A percentile compares a stretch with the other conserved stretches of the same genome.
These are phyloP conservation scores for Daphoenositta chrysoptera DNA, from an alignment of 2,113 vertebrate species.

Conservation along the genomic window DNA sequence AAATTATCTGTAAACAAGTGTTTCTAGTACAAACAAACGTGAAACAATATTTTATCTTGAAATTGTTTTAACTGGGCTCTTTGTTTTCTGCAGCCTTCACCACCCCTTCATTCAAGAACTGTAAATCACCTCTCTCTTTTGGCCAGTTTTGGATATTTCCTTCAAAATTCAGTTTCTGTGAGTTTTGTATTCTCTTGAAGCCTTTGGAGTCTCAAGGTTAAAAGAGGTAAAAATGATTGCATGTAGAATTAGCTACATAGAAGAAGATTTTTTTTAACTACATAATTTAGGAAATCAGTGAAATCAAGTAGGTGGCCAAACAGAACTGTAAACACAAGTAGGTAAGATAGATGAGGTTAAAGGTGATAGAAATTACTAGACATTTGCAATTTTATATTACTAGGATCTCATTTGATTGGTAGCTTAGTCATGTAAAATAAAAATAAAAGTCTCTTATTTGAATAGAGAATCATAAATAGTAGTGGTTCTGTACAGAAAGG, in stretches of 20 bases:
- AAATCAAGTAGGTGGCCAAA: not conserved
- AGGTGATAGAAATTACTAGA: not conserved
- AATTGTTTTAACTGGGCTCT: not conserved
- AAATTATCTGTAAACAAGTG: not conserved
- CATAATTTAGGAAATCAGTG: not conserved
- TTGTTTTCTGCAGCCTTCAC: not conserved
- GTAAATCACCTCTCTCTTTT: not conserved
- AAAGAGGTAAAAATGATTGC: not conserved
- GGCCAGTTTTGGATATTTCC: not conserved
- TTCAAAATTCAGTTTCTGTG: not conserved
- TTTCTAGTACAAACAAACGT: not conserved
- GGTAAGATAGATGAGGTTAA: not conserved
- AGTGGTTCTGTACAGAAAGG: not conserved
- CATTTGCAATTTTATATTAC: not conserved
- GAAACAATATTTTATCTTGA: not conserved
- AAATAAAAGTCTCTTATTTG: not conserved
- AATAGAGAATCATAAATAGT: not conserved
- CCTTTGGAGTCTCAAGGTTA: not conserved
- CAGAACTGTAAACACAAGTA: not conserved
- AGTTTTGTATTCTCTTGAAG: not conserved
- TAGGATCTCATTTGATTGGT: not conserved
- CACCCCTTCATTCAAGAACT: not conserved
- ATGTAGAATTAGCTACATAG: not conserved
- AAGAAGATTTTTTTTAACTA: not conserved
- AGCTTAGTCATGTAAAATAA: not conserved